Base-by-base conservation (phyloP, 2,888 invertebrate genomes). In the Euproctis similis region DNA sequence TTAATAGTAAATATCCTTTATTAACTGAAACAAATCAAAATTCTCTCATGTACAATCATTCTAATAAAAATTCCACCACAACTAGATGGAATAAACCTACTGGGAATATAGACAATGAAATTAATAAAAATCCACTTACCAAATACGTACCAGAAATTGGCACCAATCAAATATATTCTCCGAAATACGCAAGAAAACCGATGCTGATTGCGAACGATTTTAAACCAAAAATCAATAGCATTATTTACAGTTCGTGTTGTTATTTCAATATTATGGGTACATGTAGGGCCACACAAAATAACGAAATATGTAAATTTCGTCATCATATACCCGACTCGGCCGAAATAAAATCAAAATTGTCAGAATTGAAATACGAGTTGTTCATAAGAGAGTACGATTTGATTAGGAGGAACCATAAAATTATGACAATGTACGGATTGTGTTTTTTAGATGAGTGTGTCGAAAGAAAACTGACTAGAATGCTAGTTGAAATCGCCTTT, bases 361-460 rank as follows among this genome's bases (percentile, higher is more conserved):
- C 16, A 1, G 8, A 3, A 1, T 20, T 71, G 1, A 43, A 20
- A 8, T 56, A 69, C 4, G 39, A 53, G 1, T n/a, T 23, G 1
- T 59, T 82, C 12, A 51, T 74, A 3, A 39, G 55, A 18, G 80
- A 81, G 31, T 75, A 70, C 35, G 47, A 65, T 34, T 19, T 59
- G 2, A 7, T 71, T 8, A 44, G 62, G 1, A 37, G 23, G 2
- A 57, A 47, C 39, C 6, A 39, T 0, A 4, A 18, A 0, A 30
- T 78, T 1, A 41, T 63, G 18, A 40, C 52, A 1, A 44, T 31
- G 2, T 81, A 61, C 32, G 62, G 65, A 0, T 16, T 56, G 8
- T 53, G 44, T 10, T 74, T 58, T 28, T 48, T 73, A 0, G 35
- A 58, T 5, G 75, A 75, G 27, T 66, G 64, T 26, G 42, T 47